Base-by-base conservation (phyloP, 2,797 vertebrate genomes). In the Parotocinclus haroldoi region DNA sequence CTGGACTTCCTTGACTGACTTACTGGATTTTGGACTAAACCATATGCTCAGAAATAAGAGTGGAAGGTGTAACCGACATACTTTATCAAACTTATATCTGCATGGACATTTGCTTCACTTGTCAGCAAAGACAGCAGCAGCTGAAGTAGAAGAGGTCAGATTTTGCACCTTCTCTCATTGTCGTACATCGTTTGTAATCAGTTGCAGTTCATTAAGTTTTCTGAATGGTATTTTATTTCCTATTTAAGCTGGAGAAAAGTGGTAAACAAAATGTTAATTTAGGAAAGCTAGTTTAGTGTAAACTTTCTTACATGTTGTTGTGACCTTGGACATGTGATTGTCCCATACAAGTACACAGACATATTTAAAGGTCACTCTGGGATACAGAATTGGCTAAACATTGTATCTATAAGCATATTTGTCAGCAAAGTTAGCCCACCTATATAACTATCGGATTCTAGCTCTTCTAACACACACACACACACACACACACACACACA, bases 61-160 rank as follows among this genome's bases (percentile, higher is more conserved):
- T 37, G 17, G 19, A 68, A 53, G 12, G 27, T 46, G 60, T 44
- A n/a, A 7, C 12, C 36, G 46, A 52, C 50, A 18, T 6, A 51
- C 52, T 63, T 51, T 7, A 36, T 18, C 38, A 39, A 64, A 46
- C 36, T 38, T 40, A 19, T 36, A 44, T 65, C 66, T 66, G 42
- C 17, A 58, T 54, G 66, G 66, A 70, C 63, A 55, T 68, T 60
- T 70, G 48, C 18, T 51, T 65, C 52, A 64, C 46, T 67, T 73
- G 11, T n/a, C 55, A 52, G 55, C 36, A 60, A 54, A 54, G 37
- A 48, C 57, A 52, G 7, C 50, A 64, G 11, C 57, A 70, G 18
- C 76, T 66, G 64, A 36, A 62, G 57, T 56, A 46, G 16, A 48
- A 55, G 68, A 78, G 70, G 76, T 78, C 67, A 73, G 67, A 65